Evolutionary conservation across 2,888 invertebrate species (phyloP).

Genomic region (Seira ritae): DNA sequence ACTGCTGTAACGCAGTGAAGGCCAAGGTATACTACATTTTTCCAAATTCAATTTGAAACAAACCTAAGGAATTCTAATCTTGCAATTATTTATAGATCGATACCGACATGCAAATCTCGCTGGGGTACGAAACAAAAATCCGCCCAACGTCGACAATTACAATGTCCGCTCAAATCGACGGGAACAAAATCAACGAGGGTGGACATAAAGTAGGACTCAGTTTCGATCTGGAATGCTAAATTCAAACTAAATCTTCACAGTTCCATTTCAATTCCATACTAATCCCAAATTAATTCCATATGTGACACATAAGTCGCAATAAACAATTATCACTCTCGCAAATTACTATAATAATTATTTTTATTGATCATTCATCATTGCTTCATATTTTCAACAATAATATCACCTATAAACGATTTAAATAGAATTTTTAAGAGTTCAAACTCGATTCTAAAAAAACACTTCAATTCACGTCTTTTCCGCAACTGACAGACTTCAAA

Average conservation of each 20-base stretch:
- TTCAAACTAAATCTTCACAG: neutral
- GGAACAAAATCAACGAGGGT: slow-evolving; percentile 45
- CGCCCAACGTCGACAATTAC: slow-evolving; percentile 40
- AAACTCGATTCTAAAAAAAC: too few relatives aligned
- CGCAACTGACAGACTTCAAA: too few relatives aligned
- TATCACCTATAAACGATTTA: too few relatives aligned
- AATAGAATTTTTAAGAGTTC: too few relatives aligned
- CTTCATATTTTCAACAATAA: too few relatives aligned
- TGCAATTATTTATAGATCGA: slow-evolving; percentile 42
- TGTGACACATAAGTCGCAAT: too few relatives aligned
- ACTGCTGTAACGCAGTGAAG: slow-evolving; percentile 46
- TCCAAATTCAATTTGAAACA: slow-evolving; percentile 4
- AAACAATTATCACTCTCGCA: too few relatives aligned
- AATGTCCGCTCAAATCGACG: slow-evolving; percentile 50
- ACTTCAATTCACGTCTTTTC: too few relatives aligned
- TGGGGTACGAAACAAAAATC: slow-evolving; percentile 53
- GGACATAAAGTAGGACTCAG: slow-evolving; percentile 53
- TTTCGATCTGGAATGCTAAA: slow-evolving; percentile 47
- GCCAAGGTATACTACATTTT: slow-evolving; percentile 36
- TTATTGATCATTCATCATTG: too few relatives aligned
- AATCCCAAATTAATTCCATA: too few relatives aligned
- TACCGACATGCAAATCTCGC: slow-evolving; percentile 18
- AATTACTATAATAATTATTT: too few relatives aligned
- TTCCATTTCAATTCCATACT: neutral
- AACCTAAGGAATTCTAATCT: neutral